Percentiles rank a stretch among this genome's conserved stretches.
Evolutionary conservation across 2,797 vertebrate genomes (phyloP).

Genomic region (Sciurus carolinensis): DNA sequence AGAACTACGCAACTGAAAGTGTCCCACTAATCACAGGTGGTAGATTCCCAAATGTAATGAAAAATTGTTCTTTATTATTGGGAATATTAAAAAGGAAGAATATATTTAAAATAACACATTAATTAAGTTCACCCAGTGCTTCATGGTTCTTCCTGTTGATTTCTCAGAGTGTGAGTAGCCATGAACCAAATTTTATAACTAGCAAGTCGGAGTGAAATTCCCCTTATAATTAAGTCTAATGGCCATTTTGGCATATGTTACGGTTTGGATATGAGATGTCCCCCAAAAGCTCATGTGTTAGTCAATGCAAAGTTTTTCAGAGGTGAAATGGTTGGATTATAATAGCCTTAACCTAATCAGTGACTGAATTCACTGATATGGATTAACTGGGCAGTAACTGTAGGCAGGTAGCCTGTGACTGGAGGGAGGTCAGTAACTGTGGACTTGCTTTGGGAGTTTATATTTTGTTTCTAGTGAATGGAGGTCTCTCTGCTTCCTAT

Average conservation of each 20-base stretch:
- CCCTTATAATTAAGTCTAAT: not conserved
- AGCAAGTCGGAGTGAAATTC: not conserved
- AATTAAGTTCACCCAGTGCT: not conserved
- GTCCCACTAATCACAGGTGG: not conserved
- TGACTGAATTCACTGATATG: too few relatives aligned
- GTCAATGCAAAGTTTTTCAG: too few relatives aligned
- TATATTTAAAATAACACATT: not conserved
- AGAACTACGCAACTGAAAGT: not conserved
- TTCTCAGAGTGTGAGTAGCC: not conserved
- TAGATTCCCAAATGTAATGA: not conserved
- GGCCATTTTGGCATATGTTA: not conserved
- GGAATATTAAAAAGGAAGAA: not conserved
- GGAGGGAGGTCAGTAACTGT: too few relatives aligned
- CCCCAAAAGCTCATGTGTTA: too few relatives aligned
- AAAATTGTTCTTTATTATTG: conserved; percentile 47
- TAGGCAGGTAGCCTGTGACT: too few relatives aligned
- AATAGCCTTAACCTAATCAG: too few relatives aligned
- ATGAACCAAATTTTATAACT: not conserved
- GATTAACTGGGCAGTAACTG: too few relatives aligned
- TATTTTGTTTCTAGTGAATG: too few relatives aligned
- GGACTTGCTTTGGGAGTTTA: too few relatives aligned
- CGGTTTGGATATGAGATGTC: too few relatives aligned
- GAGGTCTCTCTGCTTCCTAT: too few relatives aligned
- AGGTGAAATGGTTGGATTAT: too few relatives aligned
- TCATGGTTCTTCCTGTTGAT: not conserved